Percentiles rank a stretch among this genome's conserved stretches.
These are phyloP conservation scores for Lutjanus campechanus DNA, from an alignment of 2,797 vertebrate species.

Conservation along the genomic window DNA sequence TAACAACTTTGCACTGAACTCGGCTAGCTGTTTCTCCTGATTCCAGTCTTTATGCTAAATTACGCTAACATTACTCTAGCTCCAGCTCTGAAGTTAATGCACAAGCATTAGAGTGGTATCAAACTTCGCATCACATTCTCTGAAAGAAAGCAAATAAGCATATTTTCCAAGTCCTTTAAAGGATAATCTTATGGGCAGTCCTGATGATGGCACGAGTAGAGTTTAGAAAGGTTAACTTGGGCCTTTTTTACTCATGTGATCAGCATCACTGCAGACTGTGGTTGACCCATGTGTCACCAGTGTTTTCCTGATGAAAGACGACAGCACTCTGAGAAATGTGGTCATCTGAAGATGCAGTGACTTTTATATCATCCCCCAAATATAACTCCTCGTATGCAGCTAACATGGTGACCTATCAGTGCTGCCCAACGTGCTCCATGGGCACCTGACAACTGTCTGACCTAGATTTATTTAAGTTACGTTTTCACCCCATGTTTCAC, in stretches of 20 bases:
- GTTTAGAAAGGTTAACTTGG: not conserved
- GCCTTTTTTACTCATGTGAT: not conserved
- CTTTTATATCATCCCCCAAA: slow-evolving; percentile 41
- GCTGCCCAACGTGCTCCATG: slow-evolving; percentile 1
- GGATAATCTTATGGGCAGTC: too few species aligned
- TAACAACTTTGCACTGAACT: too few species aligned
- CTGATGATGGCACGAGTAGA: too few species aligned
- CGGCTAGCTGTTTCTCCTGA: too few species aligned
- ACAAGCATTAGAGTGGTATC: too few species aligned
- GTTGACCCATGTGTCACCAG: not conserved
- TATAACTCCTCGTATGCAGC: not conserved
- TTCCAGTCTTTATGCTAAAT: too few species aligned
- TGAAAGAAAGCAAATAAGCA: too few species aligned
- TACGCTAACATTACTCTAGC: too few species aligned
- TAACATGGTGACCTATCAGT: slow-evolving; percentile 33
- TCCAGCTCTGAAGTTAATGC: too few species aligned
- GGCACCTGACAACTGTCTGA: slow-evolving; percentile 46
- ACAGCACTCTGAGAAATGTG: slow-evolving; percentile 19
- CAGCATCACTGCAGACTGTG: not conserved
- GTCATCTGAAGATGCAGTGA: slow-evolving; percentile 24
- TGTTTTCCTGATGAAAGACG: slow-evolving; percentile 22
- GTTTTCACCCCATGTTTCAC: slow-evolving; percentile 17
- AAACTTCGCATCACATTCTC: too few species aligned
- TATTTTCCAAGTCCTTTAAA: too few species aligned
- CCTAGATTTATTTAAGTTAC: slow-evolving; percentile 44